Percentiles rank a stretch among this genome's conserved stretches.
Conservation (phyloP, 2,797 vertebrate species). For the Toxotes lorentzi region DNA sequence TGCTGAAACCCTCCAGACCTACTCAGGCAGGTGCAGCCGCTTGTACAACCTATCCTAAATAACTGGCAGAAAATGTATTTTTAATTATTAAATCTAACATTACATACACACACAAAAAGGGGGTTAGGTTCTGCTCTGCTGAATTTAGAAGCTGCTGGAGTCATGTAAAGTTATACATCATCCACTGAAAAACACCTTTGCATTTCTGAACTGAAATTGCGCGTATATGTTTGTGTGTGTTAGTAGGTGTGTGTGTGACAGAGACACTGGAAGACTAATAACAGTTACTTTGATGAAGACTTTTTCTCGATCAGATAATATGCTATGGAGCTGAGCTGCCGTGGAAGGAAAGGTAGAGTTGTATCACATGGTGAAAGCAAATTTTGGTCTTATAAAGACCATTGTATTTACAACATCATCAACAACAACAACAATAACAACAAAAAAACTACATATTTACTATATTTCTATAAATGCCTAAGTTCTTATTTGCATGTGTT, state of each 20-base stretch:
- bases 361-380: constrained; percentile 49
- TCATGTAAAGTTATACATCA: constrained; percentile 12
- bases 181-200: constrained; percentile 7
- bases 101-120: no score
- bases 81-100: neutral
- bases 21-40: constrained; percentile 10
- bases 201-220: neutral
- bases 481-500: constrained; percentile 31
- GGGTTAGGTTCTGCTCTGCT: neutral
- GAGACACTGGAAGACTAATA: constrained; percentile 9
- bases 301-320: constrained; percentile 30
- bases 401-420: constrained; percentile 12
- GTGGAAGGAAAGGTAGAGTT: constrained; percentile 54
- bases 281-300: constrained; percentile 5
- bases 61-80: neutral
- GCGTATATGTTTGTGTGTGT: neutral
- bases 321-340: constrained; percentile 59
- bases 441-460: constrained; percentile 1
- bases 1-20: constrained; percentile 22
- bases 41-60: neutral
- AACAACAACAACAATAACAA: neutral
- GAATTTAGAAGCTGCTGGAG: constrained; percentile 4
- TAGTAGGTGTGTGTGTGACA: neutral
- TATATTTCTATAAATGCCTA: neutral
- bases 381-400: constrained; percentile 60